A percentile compares a stretch with the other conserved stretches of the same genome.
Conservation (phyloP, 2,888 invertebrate species). For the Drosophila putrida region DNA sequence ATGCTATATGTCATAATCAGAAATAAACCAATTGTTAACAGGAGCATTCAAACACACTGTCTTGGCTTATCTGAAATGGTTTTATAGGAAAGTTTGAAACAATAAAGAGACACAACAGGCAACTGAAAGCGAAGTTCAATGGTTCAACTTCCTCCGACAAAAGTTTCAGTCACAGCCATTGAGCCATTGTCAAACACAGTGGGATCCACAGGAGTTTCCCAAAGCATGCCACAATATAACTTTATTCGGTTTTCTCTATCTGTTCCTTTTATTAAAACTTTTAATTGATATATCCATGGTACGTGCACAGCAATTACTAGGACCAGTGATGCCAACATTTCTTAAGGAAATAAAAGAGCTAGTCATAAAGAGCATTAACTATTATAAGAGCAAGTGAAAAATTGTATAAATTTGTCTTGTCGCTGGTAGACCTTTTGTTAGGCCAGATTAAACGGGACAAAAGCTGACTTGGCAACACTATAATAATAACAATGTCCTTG, state of each 20-base stretch:
- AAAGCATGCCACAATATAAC: conserved; percentile 40
- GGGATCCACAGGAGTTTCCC: conserved; percentile 20
- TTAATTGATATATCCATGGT: conserved; percentile 63
- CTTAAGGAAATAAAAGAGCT: not conserved
- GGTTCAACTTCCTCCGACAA: conserved; percentile 29
- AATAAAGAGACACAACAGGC: conserved; percentile 15
- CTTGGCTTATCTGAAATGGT: not conserved
- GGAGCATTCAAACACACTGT: not conserved
- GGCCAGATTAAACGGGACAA: not conserved
- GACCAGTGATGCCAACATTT: conserved; percentile 5
- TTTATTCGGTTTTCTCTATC: conserved; percentile 20
- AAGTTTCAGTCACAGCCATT: conserved; percentile 35
- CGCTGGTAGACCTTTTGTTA: not conserved
- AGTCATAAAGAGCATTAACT: not conserved
- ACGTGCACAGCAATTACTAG: conserved; percentile 34
- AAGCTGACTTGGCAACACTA: conserved; percentile 4
- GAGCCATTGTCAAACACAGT: conserved; percentile 60
- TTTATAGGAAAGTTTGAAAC: conserved; percentile 4
- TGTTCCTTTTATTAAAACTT: conserved; percentile 48
- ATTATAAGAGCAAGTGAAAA: not conserved
- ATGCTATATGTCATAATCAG: no score
- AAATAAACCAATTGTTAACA: no score
- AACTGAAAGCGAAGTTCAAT: conserved; percentile 27
- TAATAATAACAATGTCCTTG: not conserved
- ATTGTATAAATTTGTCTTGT: not conserved